Percentiles rank a stretch among this genome's conserved stretches.
phyloP scores from a whole-genome alignment of 2,113 vertebrate species.

The Potamarius usumacintae region DNA sequence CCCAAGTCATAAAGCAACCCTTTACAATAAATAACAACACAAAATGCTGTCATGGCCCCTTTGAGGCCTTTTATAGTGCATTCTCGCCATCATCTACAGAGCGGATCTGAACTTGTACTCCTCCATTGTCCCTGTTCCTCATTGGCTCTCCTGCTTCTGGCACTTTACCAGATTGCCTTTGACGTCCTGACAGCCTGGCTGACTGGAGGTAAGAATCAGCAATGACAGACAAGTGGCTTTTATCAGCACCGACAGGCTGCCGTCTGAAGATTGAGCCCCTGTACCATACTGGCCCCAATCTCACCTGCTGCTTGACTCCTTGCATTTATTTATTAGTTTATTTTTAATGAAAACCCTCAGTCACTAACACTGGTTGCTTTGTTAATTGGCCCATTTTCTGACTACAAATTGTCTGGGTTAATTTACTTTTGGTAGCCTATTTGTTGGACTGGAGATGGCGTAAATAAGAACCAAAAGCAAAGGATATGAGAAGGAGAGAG shows the following conservation, averaged over 20 bases:
- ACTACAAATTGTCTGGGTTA: conserved; percentile 68
- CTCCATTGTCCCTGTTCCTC: conserved; percentile 45
- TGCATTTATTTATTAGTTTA: conserved; percentile 48
- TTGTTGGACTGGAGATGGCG: conserved; percentile 71
- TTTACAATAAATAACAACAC: conserved; percentile 65
- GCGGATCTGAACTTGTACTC: conserved; percentile 39
- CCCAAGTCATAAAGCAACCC: conserved; percentile 60
- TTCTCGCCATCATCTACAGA: conserved; percentile 65
- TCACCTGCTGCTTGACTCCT: conserved; percentile 59
- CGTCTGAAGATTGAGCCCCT: conserved; percentile 73
- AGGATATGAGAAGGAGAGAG: background rate
- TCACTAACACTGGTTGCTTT: conserved; percentile 61
- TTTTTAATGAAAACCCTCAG: conserved; percentile 33
- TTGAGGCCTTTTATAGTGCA: conserved; percentile 63
- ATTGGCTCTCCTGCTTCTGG: conserved; percentile 66
- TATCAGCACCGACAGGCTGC: conserved; percentile 74
- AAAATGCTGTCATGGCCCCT: conserved; percentile 38
- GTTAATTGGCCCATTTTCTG: conserved; percentile 74
- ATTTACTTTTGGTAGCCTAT: conserved; percentile 66
- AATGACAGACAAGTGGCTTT: conserved; percentile 75
- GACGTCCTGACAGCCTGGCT: conserved; percentile 72
- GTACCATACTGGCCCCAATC: conserved; percentile 59
- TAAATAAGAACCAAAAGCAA: conserved; percentile 74
- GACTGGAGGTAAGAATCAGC: conserved; percentile 69
- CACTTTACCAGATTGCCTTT: conserved; percentile 73